These are phyloP conservation scores for Macaca mulatta DNA, from an alignment of 2,113 vertebrate species.

Conservation along the genomic window DNA sequence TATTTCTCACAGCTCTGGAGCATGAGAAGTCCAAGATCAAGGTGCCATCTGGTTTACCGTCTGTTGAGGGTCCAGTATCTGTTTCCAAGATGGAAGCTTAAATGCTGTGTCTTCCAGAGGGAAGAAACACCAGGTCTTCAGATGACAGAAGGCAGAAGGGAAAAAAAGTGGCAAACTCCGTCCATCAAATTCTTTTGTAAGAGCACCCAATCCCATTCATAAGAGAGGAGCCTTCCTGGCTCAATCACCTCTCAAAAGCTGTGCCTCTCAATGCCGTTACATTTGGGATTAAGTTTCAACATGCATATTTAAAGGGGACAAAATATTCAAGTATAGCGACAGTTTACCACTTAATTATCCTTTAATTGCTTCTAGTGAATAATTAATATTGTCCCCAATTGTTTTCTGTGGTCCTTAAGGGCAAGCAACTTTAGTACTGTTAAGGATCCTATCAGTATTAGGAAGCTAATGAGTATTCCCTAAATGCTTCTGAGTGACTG, in stretches of 20 bases:
- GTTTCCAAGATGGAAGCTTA: not conserved
- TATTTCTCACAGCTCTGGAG: not conserved
- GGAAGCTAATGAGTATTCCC: not conserved
- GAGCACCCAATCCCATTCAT: accelerated
- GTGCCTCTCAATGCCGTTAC: not conserved
- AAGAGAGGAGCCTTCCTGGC: not conserved
- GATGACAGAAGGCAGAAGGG: not conserved
- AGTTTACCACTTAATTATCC: not conserved
- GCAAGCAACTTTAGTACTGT: not conserved
- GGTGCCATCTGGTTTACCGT: accelerated
- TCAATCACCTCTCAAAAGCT: not conserved
- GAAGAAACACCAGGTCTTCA: not conserved
- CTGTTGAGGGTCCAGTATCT: no score
- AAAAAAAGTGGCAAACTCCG: no score
- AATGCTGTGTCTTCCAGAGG: no score
- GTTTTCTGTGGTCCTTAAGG: not conserved
- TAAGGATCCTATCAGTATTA: not conserved
- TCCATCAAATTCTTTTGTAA: not conserved
- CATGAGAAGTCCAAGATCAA: no score
- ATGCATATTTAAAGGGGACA: not conserved
- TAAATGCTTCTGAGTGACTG: not conserved
- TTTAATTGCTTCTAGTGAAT: not conserved
- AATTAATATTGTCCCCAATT: not conserved
- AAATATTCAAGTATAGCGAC: not conserved
- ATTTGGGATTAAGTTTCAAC: not conserved